phyloP scores from a whole-genome alignment of 2,113 vertebrate genomes.

The Acrocephalus arundinaceus region DNA sequence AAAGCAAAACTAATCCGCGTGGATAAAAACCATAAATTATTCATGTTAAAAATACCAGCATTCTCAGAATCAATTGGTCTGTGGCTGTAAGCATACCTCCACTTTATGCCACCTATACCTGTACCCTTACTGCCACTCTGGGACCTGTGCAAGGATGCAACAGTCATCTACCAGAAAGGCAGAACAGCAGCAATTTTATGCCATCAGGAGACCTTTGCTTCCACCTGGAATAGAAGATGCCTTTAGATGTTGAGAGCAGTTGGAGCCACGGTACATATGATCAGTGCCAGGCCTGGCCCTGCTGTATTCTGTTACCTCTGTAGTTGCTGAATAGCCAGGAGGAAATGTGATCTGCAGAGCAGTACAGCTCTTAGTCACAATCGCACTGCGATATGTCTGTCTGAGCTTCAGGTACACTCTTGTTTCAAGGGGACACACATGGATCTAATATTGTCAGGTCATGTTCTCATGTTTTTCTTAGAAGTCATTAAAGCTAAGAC shows the following conservation, averaged over 20 bases:
- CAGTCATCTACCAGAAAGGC: background rate
- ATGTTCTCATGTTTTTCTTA: background rate
- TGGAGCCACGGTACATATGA: background rate
- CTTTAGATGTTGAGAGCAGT: background rate
- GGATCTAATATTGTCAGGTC: background rate
- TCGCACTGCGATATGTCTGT: background rate
- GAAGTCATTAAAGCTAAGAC: background rate
- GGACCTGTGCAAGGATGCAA: accelerated
- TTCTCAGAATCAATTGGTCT: background rate
- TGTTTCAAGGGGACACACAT: background rate
- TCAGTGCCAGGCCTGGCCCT: background rate
- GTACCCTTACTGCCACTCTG: background rate
- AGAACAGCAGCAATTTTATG: background rate
- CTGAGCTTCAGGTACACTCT: background rate
- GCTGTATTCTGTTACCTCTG: background rate
- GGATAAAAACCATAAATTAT: background rate
- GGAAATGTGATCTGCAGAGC: background rate
- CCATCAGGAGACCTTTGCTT: background rate
- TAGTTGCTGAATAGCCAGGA: background rate
- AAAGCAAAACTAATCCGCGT: background rate
- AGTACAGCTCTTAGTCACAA: background rate
- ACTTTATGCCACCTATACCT: background rate
- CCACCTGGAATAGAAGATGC: background rate
- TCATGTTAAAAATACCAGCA: background rate
- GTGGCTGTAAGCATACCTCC: background rate